Conservation (phyloP, 2,888 invertebrate species). For the Kuschelorhynchus macadamiae region DNA sequence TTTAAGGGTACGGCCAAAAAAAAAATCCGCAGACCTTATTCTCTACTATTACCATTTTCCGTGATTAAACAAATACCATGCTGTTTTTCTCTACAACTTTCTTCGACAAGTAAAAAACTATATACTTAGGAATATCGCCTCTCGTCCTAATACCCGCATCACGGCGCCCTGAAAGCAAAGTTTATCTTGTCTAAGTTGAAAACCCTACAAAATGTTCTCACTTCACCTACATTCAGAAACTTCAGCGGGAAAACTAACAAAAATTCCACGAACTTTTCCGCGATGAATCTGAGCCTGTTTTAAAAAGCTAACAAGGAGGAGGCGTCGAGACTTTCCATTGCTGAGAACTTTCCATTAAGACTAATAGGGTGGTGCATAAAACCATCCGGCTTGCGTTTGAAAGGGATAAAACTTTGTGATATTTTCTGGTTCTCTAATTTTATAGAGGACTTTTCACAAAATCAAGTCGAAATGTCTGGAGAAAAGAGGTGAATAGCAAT, state of each 20-base stretch:
- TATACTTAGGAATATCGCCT: too few relatives aligned
- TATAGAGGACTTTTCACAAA: conserved; percentile 8
- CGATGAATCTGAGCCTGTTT: conserved; percentile 31
- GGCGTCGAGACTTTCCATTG: conserved; percentile 27
- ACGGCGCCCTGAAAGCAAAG: conserved; percentile 33
- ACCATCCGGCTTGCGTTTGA: conserved; percentile 25
- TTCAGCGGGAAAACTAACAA: not conserved
- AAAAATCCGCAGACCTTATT: too few relatives aligned
- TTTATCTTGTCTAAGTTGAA: conserved; percentile 7
- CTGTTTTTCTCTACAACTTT: too few relatives aligned
- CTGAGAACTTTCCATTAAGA: conserved; percentile 36
- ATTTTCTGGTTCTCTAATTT: conserved; percentile 14
- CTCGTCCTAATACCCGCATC: too few relatives aligned
- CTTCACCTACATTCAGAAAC: conserved; percentile 23
- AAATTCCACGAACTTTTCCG: conserved; percentile 22
- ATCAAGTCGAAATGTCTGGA: too few relatives aligned
- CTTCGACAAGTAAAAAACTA: too few relatives aligned
- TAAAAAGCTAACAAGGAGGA: conserved; percentile 33
- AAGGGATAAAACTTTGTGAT: conserved; percentile 18
- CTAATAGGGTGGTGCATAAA: conserved; percentile 34
- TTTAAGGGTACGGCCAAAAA: too few relatives aligned
- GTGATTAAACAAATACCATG: too few relatives aligned
- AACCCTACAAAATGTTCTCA: conserved; percentile 23
- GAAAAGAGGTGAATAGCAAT: too few relatives aligned
- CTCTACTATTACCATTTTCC: too few relatives aligned